Conservation (phyloP, 2,888 invertebrate species). For the Cryptops parisi region DNA sequence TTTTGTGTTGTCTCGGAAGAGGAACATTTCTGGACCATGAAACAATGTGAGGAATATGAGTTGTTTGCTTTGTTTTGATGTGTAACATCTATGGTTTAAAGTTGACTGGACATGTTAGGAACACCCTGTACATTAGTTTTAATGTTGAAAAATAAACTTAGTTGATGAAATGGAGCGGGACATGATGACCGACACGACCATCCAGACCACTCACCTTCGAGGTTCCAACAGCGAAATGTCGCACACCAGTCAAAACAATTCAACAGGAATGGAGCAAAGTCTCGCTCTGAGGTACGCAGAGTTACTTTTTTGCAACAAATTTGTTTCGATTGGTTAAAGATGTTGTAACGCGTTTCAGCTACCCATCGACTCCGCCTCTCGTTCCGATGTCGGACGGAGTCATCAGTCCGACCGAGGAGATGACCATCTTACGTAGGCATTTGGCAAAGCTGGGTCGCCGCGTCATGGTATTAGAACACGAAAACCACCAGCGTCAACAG, state of each 20-base stretch:
- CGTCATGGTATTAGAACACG: conserved; percentile 72
- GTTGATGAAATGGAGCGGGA: neutral
- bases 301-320: neutral
- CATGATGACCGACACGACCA: no score
- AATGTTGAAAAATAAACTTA: no score
- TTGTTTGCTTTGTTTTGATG: no score
- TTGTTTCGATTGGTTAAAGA: no score
- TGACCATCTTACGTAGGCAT: conserved; percentile 67
- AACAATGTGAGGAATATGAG: no score
- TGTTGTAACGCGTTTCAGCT: neutral
- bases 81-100: no score
- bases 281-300: neutral
- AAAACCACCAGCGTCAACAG: conserved; percentile 66
- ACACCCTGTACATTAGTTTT: no score
- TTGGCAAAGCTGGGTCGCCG: conserved; percentile 74
- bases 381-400: conserved; percentile 27
- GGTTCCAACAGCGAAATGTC: neutral
- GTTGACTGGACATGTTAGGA: no score
- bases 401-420: conserved; percentile 57
- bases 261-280: conserved; percentile 8
- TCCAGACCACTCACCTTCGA: no score
- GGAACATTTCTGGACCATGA: no score
- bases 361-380: conserved; percentile 3
- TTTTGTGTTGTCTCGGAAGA: no score
- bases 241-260: neutral